These are phyloP conservation scores for Macroglossus sobrinus DNA, from an alignment of 2,113 vertebrate genomes.

Conservation along the genomic window DNA sequence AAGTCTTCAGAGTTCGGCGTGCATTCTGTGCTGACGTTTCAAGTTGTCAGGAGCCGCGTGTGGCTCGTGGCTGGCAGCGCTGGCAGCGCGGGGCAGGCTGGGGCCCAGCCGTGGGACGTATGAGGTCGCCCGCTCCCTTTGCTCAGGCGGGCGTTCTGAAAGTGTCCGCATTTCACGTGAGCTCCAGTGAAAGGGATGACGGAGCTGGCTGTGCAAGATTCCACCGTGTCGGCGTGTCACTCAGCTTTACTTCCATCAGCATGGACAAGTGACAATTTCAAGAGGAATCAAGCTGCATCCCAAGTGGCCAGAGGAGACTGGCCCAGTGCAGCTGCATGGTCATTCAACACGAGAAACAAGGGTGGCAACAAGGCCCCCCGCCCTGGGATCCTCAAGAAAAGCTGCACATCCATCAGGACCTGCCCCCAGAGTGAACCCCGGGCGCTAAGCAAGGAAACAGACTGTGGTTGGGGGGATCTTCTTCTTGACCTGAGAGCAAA, in stretches of 20 bases:
- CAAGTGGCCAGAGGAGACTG: background rate
- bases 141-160: background rate
- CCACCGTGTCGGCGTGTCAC: background rate
- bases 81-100: no score
- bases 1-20: background rate
- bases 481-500: background rate
- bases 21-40: background rate
- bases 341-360: background rate
- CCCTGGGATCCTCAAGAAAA: background rate
- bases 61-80: background rate
- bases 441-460: background rate
- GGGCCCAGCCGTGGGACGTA: background rate
- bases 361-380: background rate
- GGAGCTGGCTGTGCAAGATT: background rate
- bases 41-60: background rate
- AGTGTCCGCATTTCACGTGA: background rate
- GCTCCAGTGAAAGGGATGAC: background rate
- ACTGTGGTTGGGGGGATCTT: background rate
- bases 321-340: fast-evolving
- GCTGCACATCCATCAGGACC: background rate
- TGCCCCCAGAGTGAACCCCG: background rate
- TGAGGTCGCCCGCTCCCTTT: background rate
- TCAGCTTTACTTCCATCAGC: background rate
- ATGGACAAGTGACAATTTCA: background rate
- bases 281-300: background rate